Base-by-base conservation (phyloP, 2,888 invertebrate genomes). In the Zhengitettix transpicula region DNA sequence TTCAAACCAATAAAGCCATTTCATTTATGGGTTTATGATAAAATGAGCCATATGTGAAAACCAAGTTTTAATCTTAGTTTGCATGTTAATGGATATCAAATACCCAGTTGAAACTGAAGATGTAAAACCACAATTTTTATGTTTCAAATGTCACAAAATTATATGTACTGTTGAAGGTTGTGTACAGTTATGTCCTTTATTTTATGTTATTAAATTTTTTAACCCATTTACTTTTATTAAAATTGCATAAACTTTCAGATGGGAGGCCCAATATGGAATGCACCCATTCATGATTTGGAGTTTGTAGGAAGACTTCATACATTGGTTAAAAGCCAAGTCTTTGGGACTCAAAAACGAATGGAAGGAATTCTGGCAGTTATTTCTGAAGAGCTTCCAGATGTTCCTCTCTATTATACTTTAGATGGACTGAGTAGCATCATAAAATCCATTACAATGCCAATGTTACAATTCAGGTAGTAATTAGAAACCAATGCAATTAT, bases 201-300 rank as follows among this genome's bases (percentile, higher is more conserved):
- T n/a, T n/a, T n/a, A n/a, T n/a, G n/a, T n/a, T n/a, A n/a, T n/a
- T n/a, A n/a, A n/a, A 28, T 28, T 28, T 28, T 28, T 7, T 28
- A 7, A 28, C 28, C 7, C 7, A 7, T 28, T 2, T 28, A 28
- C 7, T 5, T 28, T 5, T 28, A 28, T 28, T 53, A 8, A 10
- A 53, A 9, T 10, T 15, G 11, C 12, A 12, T 53, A 9, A 53
- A 16, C 59, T 68, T 71, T 57, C 72, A 90, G 85, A 72, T 92
- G 65, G 93, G 92, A 11, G 99, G 99, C 1, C 99, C 99, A 0
- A 85, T 99, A 65, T 99, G 97, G 95, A 81, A 87, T 0, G 90
- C 82, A 0, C 85, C 87, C 0, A 80, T 99, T 52, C 95, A 98
- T 72, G 82, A 89, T 66, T 74, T 76, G 55, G 71, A 75, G 0